Percentiles rank a stretch among this genome's conserved stretches.
phyloP scores from a whole-genome alignment of 2,113 vertebrate species.

The Laticauda laticaudata region DNA sequence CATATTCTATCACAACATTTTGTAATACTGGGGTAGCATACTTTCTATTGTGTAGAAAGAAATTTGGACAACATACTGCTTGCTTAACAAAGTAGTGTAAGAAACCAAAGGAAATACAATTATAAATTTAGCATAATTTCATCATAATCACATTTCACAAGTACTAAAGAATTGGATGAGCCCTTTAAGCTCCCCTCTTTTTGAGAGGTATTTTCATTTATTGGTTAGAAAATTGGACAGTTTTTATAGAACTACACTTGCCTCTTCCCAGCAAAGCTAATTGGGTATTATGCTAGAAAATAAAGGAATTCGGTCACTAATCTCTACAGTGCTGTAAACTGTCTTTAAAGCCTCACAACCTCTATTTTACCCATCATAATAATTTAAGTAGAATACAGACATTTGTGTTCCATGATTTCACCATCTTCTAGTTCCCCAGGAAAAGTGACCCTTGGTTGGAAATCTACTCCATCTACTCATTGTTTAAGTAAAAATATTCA shows the following conservation, averaged over 20 bases:
- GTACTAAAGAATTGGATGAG: not conserved
- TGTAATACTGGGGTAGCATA: not conserved
- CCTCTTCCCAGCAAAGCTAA: not conserved
- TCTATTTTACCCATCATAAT: not conserved
- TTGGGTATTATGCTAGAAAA: constrained; percentile 23
- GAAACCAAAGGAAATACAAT: not conserved
- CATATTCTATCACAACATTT: not conserved
- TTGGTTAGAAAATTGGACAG: not conserved
- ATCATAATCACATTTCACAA: not conserved
- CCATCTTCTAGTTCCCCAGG: not conserved
- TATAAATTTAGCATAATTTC: not conserved
- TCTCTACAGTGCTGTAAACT: constrained; percentile 10
- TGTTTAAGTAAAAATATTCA: not conserved
- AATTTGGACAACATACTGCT: not conserved
- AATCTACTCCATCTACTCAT: not conserved
- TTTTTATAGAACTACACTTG: not conserved
- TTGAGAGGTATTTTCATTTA: not conserved
- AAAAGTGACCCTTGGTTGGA: not conserved
- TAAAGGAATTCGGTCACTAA: not conserved
- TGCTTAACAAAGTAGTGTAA: not conserved
- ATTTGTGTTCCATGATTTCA: not conserved
- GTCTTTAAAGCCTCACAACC: not conserved
- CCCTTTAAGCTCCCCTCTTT: not conserved
- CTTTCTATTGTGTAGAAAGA: not conserved
- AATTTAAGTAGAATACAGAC: not conserved